Percentiles rank a stretch among this genome's conserved stretches.
These are phyloP conservation scores for Agrotis exclamationis DNA, from an alignment of 2,888 invertebrate species.

Conservation along the genomic window DNA sequence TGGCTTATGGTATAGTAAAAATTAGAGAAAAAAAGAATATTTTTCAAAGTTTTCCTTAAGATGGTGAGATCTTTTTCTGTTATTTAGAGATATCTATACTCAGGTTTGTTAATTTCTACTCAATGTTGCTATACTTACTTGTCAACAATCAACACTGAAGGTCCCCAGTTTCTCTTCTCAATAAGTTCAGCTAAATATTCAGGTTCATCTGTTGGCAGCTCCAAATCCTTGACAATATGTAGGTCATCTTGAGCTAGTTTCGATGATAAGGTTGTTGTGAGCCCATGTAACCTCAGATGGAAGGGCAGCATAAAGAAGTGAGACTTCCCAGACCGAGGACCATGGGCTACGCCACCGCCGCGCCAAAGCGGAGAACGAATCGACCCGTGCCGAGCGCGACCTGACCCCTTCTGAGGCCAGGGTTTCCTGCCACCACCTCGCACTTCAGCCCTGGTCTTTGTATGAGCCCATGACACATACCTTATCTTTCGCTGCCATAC, in stretches of 20 bases:
- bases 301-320: conserved; percentile 98
- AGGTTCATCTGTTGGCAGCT: conserved; percentile 96
- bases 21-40: no score
- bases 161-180: conserved; percentile 98
- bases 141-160: conserved; percentile 98
- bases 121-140: conserved; percentile 91
- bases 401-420: conserved; percentile 99
- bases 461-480: conserved; percentile 95
- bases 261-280: conserved; percentile 96
- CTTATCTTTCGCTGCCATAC: conserved; percentile 96
- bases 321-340: conserved; percentile 97
- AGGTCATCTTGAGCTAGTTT: conserved; percentile 99
- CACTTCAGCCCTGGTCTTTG: conserved; percentile 96
- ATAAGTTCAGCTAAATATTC: conserved; percentile 95
- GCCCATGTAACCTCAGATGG: conserved; percentile 94
- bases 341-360: conserved; percentile 96
- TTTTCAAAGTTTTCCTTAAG: no score
- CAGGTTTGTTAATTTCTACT: no score
- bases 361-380: conserved; percentile 97
- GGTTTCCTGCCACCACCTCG: conserved; percentile 98
- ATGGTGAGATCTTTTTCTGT: no score
- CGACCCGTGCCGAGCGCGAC: conserved; percentile 97
- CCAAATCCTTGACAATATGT: conserved; percentile 96
- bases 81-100: no score
- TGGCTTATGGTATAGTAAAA: no score